Conservation (phyloP, 2,113 vertebrate genomes). For the Daboia siamensis region DNA sequence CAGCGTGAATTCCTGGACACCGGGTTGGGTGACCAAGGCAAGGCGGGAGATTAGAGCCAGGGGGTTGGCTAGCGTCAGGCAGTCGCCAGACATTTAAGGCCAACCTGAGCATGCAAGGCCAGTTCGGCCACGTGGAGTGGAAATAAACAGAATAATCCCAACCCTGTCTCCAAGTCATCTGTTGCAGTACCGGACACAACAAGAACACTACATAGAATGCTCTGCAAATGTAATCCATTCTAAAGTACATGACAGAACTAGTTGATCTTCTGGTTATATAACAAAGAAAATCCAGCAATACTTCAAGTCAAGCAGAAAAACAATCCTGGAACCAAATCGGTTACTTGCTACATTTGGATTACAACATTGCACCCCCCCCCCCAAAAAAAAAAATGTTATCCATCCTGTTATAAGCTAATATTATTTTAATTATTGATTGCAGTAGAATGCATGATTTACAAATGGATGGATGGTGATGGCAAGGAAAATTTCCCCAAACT, state of each 20-base stretch:
- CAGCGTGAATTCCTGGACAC: no score
- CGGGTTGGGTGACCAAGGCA: no score
- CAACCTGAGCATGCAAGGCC: no score
- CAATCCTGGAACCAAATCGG: not conserved
- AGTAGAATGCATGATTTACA: not conserved
- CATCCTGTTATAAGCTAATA: not conserved
- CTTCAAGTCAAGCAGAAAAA: not conserved
- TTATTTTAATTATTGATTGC: not conserved
- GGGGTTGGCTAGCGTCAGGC: no score
- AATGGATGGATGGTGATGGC: not conserved
- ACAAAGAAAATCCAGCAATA: not conserved
- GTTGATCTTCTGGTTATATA: not conserved
- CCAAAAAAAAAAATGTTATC: not conserved
- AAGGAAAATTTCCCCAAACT: not conserved
- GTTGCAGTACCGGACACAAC: no score
- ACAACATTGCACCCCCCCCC: not conserved
- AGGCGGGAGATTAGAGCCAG: no score
- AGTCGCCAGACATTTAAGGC: no score
- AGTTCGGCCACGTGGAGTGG: no score
- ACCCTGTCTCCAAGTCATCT: no score
- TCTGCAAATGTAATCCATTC: not conserved
- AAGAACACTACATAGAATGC: not conserved
- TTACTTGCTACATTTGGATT: not conserved
- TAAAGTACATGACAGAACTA: not conserved
- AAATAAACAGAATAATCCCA: no score